phyloP scores from a whole-genome alignment of 2,113 vertebrate genomes.

The Passerina amoena region DNA sequence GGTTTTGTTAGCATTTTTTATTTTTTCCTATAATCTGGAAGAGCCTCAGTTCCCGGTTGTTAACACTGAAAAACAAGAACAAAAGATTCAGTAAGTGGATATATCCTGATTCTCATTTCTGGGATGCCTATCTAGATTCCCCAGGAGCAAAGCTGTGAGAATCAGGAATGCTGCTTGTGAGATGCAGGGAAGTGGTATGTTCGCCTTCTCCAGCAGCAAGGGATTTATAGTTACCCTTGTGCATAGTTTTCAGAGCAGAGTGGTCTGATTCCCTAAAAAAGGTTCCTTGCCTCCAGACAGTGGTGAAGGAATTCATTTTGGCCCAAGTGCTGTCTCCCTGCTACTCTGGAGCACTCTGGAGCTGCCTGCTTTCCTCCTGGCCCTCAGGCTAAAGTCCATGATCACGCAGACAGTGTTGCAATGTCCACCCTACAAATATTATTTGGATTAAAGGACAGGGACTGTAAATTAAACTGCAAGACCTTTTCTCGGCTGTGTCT shows the following conservation, averaged over 20 bases:
- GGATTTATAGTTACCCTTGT: neutral
- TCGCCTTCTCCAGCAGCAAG: rapidly evolving
- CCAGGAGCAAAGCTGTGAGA: neutral
- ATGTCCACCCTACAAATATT: neutral
- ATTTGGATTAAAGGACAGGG: neutral
- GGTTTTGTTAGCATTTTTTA: neutral
- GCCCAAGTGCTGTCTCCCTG: neutral
- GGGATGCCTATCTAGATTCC: neutral
- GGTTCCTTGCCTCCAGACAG: neutral
- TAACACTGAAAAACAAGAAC: neutral
- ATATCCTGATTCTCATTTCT: neutral
- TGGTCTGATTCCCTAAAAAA: neutral
- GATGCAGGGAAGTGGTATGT: rapidly evolving
- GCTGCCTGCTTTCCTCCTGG: neutral
- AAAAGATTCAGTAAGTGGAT: neutral
- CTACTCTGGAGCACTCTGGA: neutral
- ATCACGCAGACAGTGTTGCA: neutral
- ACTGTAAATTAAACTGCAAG: neutral
- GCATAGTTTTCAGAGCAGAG: neutral
- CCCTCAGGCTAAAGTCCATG: neutral
- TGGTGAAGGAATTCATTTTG: neutral
- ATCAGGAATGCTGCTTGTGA: neutral
- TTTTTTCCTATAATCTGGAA: neutral
- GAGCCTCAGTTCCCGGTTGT: neutral
- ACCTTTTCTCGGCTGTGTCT: neutral